Base-by-base conservation (phyloP, 2,113 vertebrate species). In the Ovibos moschatus region DNA sequence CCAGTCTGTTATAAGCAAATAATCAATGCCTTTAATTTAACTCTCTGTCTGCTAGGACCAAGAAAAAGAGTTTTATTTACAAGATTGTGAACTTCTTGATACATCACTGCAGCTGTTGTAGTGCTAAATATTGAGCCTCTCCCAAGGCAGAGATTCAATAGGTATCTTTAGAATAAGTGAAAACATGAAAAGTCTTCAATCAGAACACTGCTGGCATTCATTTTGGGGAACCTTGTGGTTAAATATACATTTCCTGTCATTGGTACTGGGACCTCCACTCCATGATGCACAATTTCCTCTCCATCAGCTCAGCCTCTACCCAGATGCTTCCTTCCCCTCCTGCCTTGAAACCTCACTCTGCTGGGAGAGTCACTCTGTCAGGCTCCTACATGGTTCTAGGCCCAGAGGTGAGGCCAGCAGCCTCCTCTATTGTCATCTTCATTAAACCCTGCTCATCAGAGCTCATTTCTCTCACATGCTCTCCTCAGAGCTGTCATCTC, bases 81-180 rank as follows among this genome's bases (percentile, higher is more conserved):
- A 13, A 36, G 60, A 47, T 1, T 55, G 13, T 58, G 45, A 64
- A 57, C 36, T 15, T 58, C 19, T 45, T 28, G 13, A 19, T 19
- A 83, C 27, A 57, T 10, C 40, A 25, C 9, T 58, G 62, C 0
- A 58, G 40, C 11, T 16, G 50, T 3, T 53, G 2, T 0, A 3
- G 47, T 0, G 19, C 47, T 92, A 76, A 57, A 51, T 2, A 23
- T 51, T 3, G 14, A 78, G 79, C 3, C 13, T 55, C 33, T 47
- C 5, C 71, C 30, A 30, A 2, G n/a, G 55, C 13, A 50, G 40
- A 76, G 2, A 83, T 4, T 40, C 9, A 47, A 28, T 83, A 64
- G 28, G 28, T n/a, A 33, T 64, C 28, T 79, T 74, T 71, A 17
- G 23, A 21, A 23, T 47, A 28, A 81, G 51, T 10, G 43, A 33